Base-by-base conservation (phyloP, 1,140 invertebrate species). In the Penaeus vannamei region DNA sequence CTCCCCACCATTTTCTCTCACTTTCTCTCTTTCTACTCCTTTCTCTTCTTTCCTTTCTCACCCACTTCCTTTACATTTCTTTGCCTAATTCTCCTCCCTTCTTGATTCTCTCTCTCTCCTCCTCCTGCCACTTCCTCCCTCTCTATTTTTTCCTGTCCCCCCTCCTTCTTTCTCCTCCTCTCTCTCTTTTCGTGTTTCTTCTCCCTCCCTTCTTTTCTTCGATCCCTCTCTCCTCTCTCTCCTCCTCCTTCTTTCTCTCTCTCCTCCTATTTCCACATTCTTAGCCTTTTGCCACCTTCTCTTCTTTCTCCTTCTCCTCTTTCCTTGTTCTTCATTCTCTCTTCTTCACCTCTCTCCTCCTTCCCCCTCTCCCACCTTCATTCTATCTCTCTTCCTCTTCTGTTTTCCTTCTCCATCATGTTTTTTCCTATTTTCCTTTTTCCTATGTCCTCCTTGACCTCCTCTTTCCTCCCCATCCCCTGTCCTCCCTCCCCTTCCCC, bases 191-290 rank as follows among this genome's bases (percentile, higher is more conserved):
- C 10, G 69, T 22, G 23, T 14, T 42, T 42, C 4, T 61, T 61
- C 59, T 12, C 36, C 26, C 42, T 26, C 53, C 22, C 32, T n/a
- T 32, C 14, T 26, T 64, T 46, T 26, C 8, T 46, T 23, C 59
- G 46, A 19, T 29, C 19, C 60, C 26, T 53, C 59, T n/a, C 59
- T 42, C 59, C 72, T 36, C n/a, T 36, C 53, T 79, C 69, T 79
- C 72, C 19, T 72, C 76, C 76, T 79, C 59, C 60, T 76, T 61
- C n/a, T 64, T 46, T 61, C 59, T 42, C 20, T 64, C 22, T 64
- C 53, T 20, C n/a, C 42, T 29, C 8, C 4, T 14, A 0, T 22
- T 14, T 20, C 26, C 22, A 14, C 8, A 10, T 32, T 26, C 26
- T 20, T 32, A 20, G 20, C 26, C 32, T 10, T 14, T 14, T 22